Base-by-base conservation (phyloP, 2,797 vertebrate genomes). In the Mus caroli region DNA sequence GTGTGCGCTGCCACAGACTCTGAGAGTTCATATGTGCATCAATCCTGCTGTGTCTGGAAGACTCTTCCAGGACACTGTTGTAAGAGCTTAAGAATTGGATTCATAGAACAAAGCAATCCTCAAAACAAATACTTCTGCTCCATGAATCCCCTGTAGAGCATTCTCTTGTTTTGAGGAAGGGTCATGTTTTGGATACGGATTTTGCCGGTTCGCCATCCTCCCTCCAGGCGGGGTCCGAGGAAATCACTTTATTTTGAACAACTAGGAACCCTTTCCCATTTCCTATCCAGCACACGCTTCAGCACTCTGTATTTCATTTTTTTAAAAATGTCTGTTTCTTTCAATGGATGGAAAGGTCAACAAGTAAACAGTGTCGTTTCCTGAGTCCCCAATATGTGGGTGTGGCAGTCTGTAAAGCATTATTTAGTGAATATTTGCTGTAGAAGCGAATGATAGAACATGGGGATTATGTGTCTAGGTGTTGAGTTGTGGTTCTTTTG, bases 381-480 rank as follows among this genome's bases (percentile, higher is more conserved):
- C 19, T 69, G 34, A 46, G 85, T 79, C 34, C 11, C 34, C 6
- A 60, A 1, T 86, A 83, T 60, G 56, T 93, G 71, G 10, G 73
- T 37, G 46, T 71, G 52, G 8, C 34, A 67, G 37, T 31, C 8
- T 43, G 31, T 26, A 90, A 60, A 75, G 11, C 12, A 52, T 31
- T 85, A 84, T 73, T 91, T 43, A 87, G 43, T 84, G 67, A 60
- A 43, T 64, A 2, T 79, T 95, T 78, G 26, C 84, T 84, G 8
- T 62, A 56, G 77, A 92, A 90, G 40, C 90, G 31, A 91, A 58
- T 78, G 67, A 22, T 6, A 87, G 71, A 94, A 93, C 20, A 64
- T 31, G 88, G 22, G 14, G 69, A 67, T 73, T 88, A 69, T 80
- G 34, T 69, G 26, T 87, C 76, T 26, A 37, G 11, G 34, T 79